phyloP scores from a whole-genome alignment of 1,140 invertebrate species.

The Gryon sp. region DNA sequence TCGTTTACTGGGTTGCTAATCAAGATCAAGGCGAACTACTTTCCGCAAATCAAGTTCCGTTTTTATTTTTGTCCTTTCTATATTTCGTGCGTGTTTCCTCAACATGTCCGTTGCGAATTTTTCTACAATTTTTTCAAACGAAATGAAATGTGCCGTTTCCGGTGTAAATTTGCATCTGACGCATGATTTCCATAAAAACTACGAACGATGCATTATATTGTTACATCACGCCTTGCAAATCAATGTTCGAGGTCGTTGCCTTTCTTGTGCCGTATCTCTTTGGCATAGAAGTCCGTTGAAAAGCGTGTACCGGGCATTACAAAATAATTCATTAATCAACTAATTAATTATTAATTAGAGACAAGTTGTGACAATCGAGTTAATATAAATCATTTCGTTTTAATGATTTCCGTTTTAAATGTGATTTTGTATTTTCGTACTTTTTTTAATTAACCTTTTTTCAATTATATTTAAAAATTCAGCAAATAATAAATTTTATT shows the following conservation, averaged over 20 bases:
- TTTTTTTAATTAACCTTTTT: no score
- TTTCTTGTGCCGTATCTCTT: slow-evolving; percentile 69
- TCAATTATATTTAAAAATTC: no score
- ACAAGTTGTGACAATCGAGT: no score
- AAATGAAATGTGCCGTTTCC: no score
- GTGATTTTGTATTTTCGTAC: no score
- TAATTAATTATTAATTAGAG: no score
- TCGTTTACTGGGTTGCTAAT: slow-evolving; percentile 29
- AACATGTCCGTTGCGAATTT: neutral
- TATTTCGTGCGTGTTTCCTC: no score
- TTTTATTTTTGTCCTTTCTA: no score
- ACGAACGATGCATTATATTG: slow-evolving; percentile 40
- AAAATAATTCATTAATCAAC: slow-evolving; percentile 48
- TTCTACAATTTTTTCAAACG: slow-evolving; percentile 11
- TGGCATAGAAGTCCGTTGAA: slow-evolving; percentile 55
- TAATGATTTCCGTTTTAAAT: no score
- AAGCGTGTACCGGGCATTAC: slow-evolving; percentile 53
- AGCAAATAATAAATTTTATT: no score
- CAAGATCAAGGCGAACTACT: slow-evolving; percentile 53
- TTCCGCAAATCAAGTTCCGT: neutral
- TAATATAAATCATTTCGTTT: no score
- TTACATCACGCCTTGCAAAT: slow-evolving; percentile 70
- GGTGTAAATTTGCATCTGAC: neutral
- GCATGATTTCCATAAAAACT: slow-evolving; percentile 14
- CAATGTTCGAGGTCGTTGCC: slow-evolving; percentile 74